phyloP scores from a whole-genome alignment of 1,140 invertebrate species.

The Danaus plexippus region DNA sequence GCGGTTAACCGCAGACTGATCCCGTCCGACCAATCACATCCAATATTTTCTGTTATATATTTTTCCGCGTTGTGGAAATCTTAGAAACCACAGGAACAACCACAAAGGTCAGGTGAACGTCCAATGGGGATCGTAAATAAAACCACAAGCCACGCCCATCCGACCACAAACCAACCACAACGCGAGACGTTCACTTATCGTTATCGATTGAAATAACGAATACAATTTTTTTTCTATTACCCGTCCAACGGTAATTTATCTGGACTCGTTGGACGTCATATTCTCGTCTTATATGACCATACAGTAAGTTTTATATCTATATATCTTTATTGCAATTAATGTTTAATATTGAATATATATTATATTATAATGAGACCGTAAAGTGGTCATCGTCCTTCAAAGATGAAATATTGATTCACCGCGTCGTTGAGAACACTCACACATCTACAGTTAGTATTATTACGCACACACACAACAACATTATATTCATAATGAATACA shows the following conservation, averaged over 20 bases:
- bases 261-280: too few species aligned
- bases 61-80: constrained; percentile 69
- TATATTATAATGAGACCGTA: constrained; percentile 28
- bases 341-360: too few species aligned
- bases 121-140: constrained; percentile 65
- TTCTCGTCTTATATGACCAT: too few species aligned
- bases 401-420: constrained; percentile 69
- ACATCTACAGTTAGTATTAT: constrained; percentile 38
- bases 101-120: constrained; percentile 67
- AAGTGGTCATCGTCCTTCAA: constrained; percentile 54
- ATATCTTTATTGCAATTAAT: too few species aligned
- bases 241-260: constrained; percentile 22
- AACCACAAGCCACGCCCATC: constrained; percentile 64
- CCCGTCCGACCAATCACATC: constrained; percentile 47
- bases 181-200: constrained; percentile 59
- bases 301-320: too few species aligned
- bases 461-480: constrained; percentile 66
- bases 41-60: constrained; percentile 64
- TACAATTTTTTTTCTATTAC: constrained; percentile 29
- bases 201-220: constrained; percentile 47
- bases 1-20: constrained; percentile 65
- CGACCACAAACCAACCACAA: constrained; percentile 70
- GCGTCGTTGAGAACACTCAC: constrained; percentile 54
- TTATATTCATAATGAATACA: constrained; percentile 72
- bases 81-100: constrained; percentile 69